These are phyloP conservation scores for Hippocampus abdominalis DNA, from an alignment of 2,113 vertebrate species.

Conservation along the genomic window DNA sequence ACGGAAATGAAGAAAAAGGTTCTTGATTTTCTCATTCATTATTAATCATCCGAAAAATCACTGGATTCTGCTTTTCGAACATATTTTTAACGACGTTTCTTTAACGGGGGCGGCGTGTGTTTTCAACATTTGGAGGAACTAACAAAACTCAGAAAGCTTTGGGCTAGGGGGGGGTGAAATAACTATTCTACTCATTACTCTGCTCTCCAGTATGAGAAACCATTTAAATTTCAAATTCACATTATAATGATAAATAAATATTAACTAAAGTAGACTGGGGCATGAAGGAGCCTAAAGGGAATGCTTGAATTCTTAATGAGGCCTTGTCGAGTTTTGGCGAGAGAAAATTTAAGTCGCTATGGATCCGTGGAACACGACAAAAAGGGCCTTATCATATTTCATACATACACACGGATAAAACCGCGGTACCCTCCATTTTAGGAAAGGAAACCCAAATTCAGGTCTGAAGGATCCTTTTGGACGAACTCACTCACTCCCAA, in stretches of 20 bases:
- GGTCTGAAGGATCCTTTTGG: too few species aligned
- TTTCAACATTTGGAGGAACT: conserved; percentile 1
- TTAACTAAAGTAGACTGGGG: conserved; percentile 44
- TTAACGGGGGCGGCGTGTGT: not conserved
- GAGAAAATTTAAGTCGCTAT: conserved; percentile 20
- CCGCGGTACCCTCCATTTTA: too few species aligned
- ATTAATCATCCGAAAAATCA: not conserved
- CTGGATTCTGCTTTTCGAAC: not conserved
- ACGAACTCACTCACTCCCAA: too few species aligned
- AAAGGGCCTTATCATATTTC: not conserved
- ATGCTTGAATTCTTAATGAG: conserved; percentile 25
- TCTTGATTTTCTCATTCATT: not conserved
- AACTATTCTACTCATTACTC: conserved; percentile 18
- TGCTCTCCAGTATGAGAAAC: conserved; percentile 13
- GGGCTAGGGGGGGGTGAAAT: conserved; percentile 20
- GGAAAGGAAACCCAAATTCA: too few species aligned
- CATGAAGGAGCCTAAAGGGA: conserved; percentile 30
- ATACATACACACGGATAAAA: not conserved
- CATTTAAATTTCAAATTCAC: conserved; percentile 31
- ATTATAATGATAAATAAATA: conserved; percentile 40
- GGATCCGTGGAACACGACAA: not conserved
- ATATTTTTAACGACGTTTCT: not conserved
- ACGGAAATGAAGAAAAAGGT: not conserved
- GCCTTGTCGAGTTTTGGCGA: conserved; percentile 16
- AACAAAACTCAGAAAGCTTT: conserved; percentile 16